Evolutionary conservation across 2,797 vertebrate genomes (phyloP).

Genomic region (Cyclura pinguis): DNA sequence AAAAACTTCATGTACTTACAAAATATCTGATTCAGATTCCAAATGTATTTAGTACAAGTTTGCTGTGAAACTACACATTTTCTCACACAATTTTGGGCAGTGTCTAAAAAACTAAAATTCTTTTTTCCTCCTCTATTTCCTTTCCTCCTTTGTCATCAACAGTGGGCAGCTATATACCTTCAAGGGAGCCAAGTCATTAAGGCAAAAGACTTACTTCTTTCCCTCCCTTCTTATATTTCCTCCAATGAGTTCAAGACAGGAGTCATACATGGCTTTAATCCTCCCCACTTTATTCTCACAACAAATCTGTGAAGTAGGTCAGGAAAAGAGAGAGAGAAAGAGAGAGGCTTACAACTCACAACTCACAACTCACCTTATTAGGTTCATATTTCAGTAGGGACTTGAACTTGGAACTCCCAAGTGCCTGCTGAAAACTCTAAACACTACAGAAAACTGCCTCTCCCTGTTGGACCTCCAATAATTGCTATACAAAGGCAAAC

Average conservation of each 20-base stretch:
- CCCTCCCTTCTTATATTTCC: no score
- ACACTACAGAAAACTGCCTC: background rate
- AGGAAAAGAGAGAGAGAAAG: background rate
- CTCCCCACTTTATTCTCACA: background rate
- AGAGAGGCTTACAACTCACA: background rate
- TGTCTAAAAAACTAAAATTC: background rate
- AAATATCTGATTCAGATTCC: no score
- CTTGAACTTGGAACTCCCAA: background rate
- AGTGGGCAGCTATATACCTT: background rate
- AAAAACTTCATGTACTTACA: background rate
- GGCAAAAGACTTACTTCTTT: no score
- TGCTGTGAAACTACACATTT: background rate
- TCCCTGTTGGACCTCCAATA: background rate
- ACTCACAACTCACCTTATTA: background rate
- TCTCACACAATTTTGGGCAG: background rate
- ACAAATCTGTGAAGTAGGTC: background rate
- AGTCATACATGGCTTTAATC: no score
- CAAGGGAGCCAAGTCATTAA: background rate
- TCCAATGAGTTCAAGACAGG: no score
- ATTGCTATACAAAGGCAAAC: background rate
- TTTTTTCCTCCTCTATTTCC: background rate
- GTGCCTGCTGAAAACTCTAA: background rate
- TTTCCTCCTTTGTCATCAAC: background rate
- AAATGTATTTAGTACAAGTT: background rate
- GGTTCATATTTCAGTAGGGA: background rate